phyloP scores from a whole-genome alignment of 2,888 invertebrate species.

The Hypolimnas misippus region DNA sequence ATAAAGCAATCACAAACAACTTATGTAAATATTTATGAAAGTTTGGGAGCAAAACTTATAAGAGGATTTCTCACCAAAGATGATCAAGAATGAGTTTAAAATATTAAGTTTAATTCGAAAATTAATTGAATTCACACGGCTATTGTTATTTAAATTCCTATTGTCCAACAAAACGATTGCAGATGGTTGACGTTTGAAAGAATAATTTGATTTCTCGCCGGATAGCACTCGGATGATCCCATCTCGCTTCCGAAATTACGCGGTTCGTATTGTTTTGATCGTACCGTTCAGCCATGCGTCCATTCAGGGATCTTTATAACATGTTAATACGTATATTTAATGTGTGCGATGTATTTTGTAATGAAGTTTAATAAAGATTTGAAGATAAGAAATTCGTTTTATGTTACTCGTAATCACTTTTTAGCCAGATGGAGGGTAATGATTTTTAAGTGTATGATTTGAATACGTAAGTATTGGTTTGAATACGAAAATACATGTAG shows the following conservation, averaged over 20 bases:
- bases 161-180: conserved; percentile 29
- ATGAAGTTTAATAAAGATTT: neutral
- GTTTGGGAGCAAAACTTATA: too few relatives aligned
- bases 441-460: too few relatives aligned
- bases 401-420: too few relatives aligned
- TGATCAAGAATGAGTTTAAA: too few relatives aligned
- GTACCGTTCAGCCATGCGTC: conserved; percentile 16
- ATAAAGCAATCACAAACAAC: too few relatives aligned
- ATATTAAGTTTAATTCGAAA: neutral
- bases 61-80: too few relatives aligned
- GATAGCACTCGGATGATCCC: conserved; percentile 23
- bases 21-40: too few relatives aligned
- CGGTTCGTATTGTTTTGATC: conserved; percentile 19
- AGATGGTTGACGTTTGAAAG: conserved; percentile 30
- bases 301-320: conserved; percentile 6
- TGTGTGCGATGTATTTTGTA: neutral
- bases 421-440: too few relatives aligned
- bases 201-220: conserved; percentile 25
- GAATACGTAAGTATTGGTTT: too few relatives aligned
- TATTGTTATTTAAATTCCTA: conserved; percentile 4
- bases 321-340: neutral
- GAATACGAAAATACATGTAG: too few relatives aligned
- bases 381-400: neutral
- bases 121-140: neutral
- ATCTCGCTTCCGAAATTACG: conserved; percentile 24